Conservation (phyloP, 1,140 invertebrate species). For the honey bee (Apis mellifera) region DNA sequence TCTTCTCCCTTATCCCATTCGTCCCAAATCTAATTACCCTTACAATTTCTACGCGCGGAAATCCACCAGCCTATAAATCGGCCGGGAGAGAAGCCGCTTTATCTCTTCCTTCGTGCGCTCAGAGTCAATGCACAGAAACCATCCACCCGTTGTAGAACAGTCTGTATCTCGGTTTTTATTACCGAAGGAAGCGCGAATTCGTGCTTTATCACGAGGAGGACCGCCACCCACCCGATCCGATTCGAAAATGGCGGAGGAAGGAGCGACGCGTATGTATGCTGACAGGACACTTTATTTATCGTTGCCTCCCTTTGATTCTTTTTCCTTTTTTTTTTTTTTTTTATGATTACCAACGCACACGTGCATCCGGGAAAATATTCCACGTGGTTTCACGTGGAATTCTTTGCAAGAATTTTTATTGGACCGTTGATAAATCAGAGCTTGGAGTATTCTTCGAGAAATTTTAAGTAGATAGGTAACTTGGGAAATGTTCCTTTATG, state of each 20-base stretch:
- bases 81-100: not conserved
- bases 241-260: not conserved
- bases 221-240: constrained; percentile 16
- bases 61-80: constrained; percentile 5
- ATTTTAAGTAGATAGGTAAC: too few species aligned
- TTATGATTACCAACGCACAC: not conserved
- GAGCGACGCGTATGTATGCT: constrained; percentile 3
- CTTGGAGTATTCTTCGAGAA: too few species aligned
- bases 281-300: constrained; percentile 45
- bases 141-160: not conserved
- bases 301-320: not conserved
- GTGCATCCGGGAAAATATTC: not conserved
- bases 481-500: too few species aligned
- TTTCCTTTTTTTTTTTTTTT: not conserved
- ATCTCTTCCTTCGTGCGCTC: not conserved
- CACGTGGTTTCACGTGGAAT: not conserved
- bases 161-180: constrained; percentile 11
- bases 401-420: too few species aligned
- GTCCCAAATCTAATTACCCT: not conserved
- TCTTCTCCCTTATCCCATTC: not conserved
- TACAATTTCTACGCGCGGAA: not conserved
- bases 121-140: not conserved
- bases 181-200: constrained; percentile 18
- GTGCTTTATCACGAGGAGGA: constrained; percentile 49
- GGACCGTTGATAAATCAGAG: too few species aligned